Percentiles rank a stretch among this genome's conserved stretches.
Evolutionary conservation across 2,113 vertebrate genomes (phyloP).

Genomic region (Tupaia tana): DNA sequence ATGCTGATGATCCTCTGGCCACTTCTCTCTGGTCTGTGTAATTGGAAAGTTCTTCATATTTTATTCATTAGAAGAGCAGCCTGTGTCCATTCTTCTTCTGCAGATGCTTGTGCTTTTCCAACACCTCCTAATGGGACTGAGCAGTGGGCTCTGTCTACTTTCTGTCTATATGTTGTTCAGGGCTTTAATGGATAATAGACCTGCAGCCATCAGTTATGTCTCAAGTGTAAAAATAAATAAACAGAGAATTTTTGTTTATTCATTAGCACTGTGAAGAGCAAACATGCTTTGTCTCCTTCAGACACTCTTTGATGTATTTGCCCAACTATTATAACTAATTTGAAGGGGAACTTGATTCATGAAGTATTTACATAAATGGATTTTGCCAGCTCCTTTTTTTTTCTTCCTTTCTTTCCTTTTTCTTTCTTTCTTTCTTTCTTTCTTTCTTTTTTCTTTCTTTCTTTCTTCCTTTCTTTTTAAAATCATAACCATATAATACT

Average conservation of each 20-base stretch:
- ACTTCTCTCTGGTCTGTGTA: conserved; percentile 57
- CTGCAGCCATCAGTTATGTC: not conserved
- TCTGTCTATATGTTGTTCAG: not conserved
- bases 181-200: conserved; percentile 10
- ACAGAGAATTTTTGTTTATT: conserved; percentile 13
- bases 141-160: conserved; percentile 16
- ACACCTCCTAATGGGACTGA: conserved; percentile 2
- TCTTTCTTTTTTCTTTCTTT: not conserved
- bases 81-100: not conserved
- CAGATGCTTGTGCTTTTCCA: not conserved
- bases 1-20: conserved; percentile 62
- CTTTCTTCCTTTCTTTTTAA: not conserved
- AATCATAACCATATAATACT: not conserved
- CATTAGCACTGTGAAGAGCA: conserved; percentile 18
- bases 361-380: not conserved
- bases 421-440: not conserved
- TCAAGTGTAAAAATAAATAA: conserved; percentile 49
- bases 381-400: not conserved
- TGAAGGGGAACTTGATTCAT: not conserved
- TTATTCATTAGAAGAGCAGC: conserved; percentile 63
- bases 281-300: conserved; percentile 24
- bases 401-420: not conserved
- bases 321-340: not conserved
- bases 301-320: conserved; percentile 1
- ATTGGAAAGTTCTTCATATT: conserved; percentile 71